Conservation (phyloP, 2,797 vertebrate genomes). For the Cryptoprocta ferox region DNA sequence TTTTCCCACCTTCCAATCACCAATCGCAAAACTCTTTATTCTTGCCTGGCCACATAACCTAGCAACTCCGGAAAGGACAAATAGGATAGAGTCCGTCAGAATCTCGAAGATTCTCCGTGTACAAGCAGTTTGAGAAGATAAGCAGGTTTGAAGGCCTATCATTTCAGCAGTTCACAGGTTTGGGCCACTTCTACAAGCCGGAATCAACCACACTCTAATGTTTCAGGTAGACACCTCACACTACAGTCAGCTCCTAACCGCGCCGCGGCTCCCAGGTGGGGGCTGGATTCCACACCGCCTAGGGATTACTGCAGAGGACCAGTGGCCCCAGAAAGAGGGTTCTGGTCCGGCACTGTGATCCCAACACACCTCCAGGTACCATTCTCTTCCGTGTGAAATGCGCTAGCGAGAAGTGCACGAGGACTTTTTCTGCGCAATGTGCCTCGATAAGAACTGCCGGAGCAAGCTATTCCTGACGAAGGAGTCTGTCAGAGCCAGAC, state of each 20-base stretch:
- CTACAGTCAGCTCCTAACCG: background rate
- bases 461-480: background rate
- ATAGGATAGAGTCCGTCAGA: background rate
- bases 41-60: background rate
- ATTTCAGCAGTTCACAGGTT: background rate
- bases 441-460: background rate
- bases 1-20: background rate
- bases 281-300: too few species aligned
- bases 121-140: background rate
- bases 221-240: background rate
- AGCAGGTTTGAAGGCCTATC: background rate
- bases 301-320: background rate
- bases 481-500: accelerated
- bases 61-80: background rate
- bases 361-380: background rate
- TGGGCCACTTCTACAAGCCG: background rate
- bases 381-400: background rate
- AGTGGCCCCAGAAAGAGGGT: too few species aligned
- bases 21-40: background rate
- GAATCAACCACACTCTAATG: background rate
- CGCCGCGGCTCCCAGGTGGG: too few species aligned
- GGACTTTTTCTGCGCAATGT: background rate
- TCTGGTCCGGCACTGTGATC: background rate
- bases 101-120: background rate
- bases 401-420: background rate